Conservation (phyloP, 2,113 vertebrate species). For the Charina bottae region DNA sequence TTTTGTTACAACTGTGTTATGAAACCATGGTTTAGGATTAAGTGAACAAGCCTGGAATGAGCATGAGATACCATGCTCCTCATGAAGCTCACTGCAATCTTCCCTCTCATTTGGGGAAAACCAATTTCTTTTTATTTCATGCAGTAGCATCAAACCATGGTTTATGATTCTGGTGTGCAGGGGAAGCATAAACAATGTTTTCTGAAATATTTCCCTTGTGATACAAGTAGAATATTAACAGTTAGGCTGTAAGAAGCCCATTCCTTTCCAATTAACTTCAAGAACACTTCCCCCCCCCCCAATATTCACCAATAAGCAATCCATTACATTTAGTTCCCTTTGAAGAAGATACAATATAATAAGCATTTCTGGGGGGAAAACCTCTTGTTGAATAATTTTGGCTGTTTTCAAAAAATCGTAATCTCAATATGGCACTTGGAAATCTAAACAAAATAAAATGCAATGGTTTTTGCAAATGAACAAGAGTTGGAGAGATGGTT, state of each 20-base stretch:
- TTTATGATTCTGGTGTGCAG: conserved; percentile 5
- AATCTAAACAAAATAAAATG: conserved; percentile 41
- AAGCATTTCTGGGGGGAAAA: neutral
- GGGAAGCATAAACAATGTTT: neutral
- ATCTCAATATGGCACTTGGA: conserved; percentile 35
- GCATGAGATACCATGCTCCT: neutral
- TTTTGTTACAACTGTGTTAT: neutral
- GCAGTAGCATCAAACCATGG: neutral
- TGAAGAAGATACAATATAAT: neutral
- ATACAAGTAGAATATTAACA: conserved; percentile 40
- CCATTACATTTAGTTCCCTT: conserved; percentile 23
- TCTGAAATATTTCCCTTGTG: neutral
- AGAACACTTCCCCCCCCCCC: neutral
- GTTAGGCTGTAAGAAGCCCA: conserved; percentile 57
- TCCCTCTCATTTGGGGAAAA: neutral
- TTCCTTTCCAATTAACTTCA: neutral
- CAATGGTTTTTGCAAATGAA: conserved; percentile 34
- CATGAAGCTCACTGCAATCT: neutral
- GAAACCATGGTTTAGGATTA: neutral
- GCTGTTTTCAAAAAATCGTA: conserved; percentile 12
- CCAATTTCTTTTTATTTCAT: neutral
- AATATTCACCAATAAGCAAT: conserved; percentile 13
- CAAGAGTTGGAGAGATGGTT: neutral
- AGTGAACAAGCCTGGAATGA: neutral
- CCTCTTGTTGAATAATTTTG: neutral